Evolutionary conservation across 2,797 vertebrate species (phyloP).

Genomic region (Cynodonichthys magdalenae): DNA sequence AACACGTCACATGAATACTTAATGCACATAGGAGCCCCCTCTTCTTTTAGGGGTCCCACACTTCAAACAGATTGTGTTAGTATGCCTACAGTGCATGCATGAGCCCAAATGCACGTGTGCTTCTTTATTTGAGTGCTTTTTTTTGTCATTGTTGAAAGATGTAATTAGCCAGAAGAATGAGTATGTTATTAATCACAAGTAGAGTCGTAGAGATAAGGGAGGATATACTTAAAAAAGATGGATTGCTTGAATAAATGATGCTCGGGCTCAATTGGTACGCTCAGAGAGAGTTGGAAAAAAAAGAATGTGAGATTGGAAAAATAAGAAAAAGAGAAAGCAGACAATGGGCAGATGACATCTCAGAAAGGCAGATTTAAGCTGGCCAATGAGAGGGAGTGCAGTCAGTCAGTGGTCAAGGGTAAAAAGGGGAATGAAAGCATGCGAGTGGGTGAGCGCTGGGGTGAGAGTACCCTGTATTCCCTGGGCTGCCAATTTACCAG

Average conservation of each 20-base stretch:
- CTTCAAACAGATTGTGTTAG: slow-evolving; percentile 88
- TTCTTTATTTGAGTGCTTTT: slow-evolving; percentile 29
- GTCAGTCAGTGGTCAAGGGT: slow-evolving; percentile 77
- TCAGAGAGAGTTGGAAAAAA: slow-evolving; percentile 33
- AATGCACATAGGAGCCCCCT: slow-evolving; percentile 83
- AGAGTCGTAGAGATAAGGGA: slow-evolving; percentile 60
- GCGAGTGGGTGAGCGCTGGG: slow-evolving; percentile 70
- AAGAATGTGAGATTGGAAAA: slow-evolving; percentile 14
- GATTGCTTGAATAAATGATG: slow-evolving; percentile 57
- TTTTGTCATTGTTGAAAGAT: slow-evolving; percentile 68
- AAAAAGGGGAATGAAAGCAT: slow-evolving; percentile 74
- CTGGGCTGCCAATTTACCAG: slow-evolving; percentile 81
- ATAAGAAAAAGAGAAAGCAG: slow-evolving; percentile 38
- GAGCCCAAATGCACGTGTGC: slow-evolving; percentile 37
- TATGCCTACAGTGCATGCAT: slow-evolving; percentile 76
- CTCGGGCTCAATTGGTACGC: slow-evolving; percentile 43
- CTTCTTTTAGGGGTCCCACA: slow-evolving; percentile 82
- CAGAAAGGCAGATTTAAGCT: slow-evolving; percentile 64
- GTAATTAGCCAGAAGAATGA: slow-evolving; percentile 75
- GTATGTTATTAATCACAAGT: slow-evolving; percentile 73
- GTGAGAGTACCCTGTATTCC: slow-evolving; percentile 78
- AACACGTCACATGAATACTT: slow-evolving; percentile 85
- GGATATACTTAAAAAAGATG: slow-evolving; percentile 64
- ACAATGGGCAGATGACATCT: slow-evolving; percentile 74
- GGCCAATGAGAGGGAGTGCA: slow-evolving; percentile 56